Conservation (phyloP, 2,888 invertebrate species). For the Eristalinus sepulchralis region DNA sequence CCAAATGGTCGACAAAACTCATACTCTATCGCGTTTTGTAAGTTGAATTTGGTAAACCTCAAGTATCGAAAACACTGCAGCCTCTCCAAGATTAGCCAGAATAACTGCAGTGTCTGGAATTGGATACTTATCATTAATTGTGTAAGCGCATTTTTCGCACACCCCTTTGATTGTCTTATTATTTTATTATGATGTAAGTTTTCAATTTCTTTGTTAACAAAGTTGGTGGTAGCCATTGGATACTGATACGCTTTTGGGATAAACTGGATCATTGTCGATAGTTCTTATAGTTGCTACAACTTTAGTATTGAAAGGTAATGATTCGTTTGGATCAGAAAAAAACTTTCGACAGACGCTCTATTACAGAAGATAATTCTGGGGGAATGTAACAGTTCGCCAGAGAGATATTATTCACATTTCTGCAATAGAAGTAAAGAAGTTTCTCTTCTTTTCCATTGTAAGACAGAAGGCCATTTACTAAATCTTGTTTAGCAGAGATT, state of each 20-base stretch:
- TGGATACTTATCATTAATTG: constrained; percentile 7
- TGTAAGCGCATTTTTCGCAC: constrained; percentile 37
- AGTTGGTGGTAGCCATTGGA: constrained; percentile 11
- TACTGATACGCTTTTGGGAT: constrained; percentile 29
- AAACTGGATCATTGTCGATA: constrained; percentile 35
- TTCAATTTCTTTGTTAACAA: constrained; percentile 26
- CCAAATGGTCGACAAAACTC: no score
- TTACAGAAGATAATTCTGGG: background rate
- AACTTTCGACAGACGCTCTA: background rate
- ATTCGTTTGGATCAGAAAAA: constrained; percentile 31
- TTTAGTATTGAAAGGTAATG: constrained; percentile 49
- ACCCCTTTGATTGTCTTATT: constrained; percentile 27
- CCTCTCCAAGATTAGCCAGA: constrained; percentile 6
- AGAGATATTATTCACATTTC: background rate
- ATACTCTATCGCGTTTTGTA: background rate
- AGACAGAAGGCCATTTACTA: constrained; percentile 1
- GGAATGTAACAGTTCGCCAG: background rate
- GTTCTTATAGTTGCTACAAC: constrained; percentile 50
- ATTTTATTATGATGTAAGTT: constrained; percentile 5
- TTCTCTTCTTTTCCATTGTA: background rate
- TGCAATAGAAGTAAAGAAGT: constrained; percentile 8
- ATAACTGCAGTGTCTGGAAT: background rate
- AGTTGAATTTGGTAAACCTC: constrained; percentile 16
- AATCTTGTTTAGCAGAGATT: constrained; percentile 18
- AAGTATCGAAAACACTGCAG: constrained; percentile 1